Evolutionary conservation across 92 coral and sea anemone genomes (phyloP), one percentile per base, ranked within the genome.

Genomic region (Actinernus sp.): DNA sequence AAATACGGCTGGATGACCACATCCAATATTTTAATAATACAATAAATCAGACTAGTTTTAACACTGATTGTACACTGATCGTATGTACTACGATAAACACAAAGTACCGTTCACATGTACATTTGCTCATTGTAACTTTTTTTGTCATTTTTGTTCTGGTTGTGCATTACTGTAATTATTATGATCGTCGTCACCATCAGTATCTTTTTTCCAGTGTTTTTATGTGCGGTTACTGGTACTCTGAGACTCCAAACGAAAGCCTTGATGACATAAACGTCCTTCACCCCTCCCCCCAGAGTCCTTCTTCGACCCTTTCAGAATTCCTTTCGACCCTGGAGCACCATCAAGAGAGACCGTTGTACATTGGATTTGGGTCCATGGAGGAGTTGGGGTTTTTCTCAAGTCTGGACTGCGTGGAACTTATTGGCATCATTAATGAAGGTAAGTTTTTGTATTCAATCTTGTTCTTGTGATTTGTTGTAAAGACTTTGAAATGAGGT

Each of bases 291-390:
- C 52, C 61, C 21, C 65, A 70, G 31, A 50, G 71, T 37, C 69
- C 52, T 23, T 48, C 74, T 10, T 8, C 83, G 11, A 7, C 78
- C 45, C 67, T 87, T 12, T 53, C 85, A 14, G 85, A 87, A 48
- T 87, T 82, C 33, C 47, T 82, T 7, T 50, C 81, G 55, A 57
- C 49, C 43, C 60, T 87, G 13, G 48, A 60, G 23, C 55, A 64
- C 31, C 55, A 49, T 32, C 69, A 82, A 26, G 78, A 90, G 14
- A 68, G 59, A 24, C 96, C 92, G 38, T 65, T 90, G 69, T 90
- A 86, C 55, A 90, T 90, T 72, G 84, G 88, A 14, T 90, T 90
- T 74, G 96, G 96, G 8, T 90, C 96, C 3, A 90, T 90, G 96
- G 96, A 90, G 48, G 92, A 90, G 69, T 61, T 90, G 31, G 96